phyloP scores from a whole-genome alignment of 1,140 invertebrate genomes.

The Drosophila guanche region DNA sequence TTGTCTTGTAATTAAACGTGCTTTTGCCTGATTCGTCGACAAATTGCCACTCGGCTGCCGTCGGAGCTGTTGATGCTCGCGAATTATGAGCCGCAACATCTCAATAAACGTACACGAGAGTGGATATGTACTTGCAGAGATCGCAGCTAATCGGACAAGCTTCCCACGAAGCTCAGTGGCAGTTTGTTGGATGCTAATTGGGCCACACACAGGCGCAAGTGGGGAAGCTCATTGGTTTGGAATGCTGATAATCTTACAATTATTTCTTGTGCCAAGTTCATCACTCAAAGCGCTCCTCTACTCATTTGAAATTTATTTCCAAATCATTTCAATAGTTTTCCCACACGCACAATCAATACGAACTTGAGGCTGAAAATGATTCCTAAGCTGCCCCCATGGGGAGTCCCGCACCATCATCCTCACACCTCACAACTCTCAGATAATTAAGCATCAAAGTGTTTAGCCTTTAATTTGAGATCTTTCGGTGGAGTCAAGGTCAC shows the following conservation, averaged over 20 bases:
- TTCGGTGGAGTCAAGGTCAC: conserved; percentile 19
- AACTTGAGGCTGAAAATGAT: conserved; percentile 26
- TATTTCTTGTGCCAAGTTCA: too few species aligned
- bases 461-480: conserved; percentile 11
- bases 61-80: conserved; percentile 33
- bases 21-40: conserved; percentile 44
- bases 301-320: conserved; percentile 13
- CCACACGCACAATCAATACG: conserved; percentile 3
- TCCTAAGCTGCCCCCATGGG: conserved; percentile 11
- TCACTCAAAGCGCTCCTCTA: too few species aligned
- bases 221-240: not conserved
- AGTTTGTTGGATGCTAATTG: conserved; percentile 14
- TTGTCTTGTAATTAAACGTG: conserved; percentile 62
- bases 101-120: conserved; percentile 41
- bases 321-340: conserved; percentile 28
- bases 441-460: conserved; percentile 53
- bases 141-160: conserved; percentile 19
- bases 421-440: conserved; percentile 12
- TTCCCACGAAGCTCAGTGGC: conserved; percentile 58
- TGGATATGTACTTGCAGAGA: conserved; percentile 8
- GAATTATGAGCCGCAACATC: conserved; percentile 62
- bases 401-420: conserved; percentile 14
- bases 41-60: conserved; percentile 48
- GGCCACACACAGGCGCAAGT: not conserved
- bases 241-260: not conserved